phyloP scores from a whole-genome alignment of 2,113 vertebrate species.

The Saguinus imperator region DNA sequence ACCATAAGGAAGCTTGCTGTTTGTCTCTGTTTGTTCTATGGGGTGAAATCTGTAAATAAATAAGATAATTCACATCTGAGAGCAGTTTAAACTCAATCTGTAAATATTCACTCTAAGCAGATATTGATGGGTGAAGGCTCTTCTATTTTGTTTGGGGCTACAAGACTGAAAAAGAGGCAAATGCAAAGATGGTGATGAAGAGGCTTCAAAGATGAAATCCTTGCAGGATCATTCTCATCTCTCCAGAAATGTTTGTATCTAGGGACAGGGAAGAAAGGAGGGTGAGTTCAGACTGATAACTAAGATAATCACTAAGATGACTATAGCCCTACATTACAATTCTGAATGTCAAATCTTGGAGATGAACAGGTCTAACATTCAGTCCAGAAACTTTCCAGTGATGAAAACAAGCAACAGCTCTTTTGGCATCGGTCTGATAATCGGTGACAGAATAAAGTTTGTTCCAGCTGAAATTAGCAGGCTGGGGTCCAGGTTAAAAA shows the following conservation, averaged over 20 bases:
- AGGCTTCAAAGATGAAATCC: neutral
- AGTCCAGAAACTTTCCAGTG: neutral
- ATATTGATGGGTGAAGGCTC: neutral
- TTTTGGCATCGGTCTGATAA: neutral
- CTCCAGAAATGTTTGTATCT: neutral
- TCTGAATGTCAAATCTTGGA: neutral
- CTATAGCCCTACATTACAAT: neutral
- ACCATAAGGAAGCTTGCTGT: neutral
- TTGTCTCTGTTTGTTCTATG: neutral
- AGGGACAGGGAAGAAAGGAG: neutral
- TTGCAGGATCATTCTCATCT: neutral
- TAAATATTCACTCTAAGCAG: neutral
- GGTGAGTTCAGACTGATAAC: neutral
- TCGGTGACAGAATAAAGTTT: neutral
- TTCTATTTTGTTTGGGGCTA: neutral
- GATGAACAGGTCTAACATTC: neutral
- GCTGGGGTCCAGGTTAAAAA: neutral
- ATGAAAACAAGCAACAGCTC: neutral
- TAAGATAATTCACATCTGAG: neutral
- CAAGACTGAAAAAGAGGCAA: neutral
- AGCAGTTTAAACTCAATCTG: neutral
- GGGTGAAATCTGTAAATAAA: neutral
- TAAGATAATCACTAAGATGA: neutral
- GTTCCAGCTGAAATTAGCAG: neutral
- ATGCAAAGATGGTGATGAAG: neutral